Base-by-base conservation (phyloP, 2,888 invertebrate genomes). In the Ferrisia virgata region DNA sequence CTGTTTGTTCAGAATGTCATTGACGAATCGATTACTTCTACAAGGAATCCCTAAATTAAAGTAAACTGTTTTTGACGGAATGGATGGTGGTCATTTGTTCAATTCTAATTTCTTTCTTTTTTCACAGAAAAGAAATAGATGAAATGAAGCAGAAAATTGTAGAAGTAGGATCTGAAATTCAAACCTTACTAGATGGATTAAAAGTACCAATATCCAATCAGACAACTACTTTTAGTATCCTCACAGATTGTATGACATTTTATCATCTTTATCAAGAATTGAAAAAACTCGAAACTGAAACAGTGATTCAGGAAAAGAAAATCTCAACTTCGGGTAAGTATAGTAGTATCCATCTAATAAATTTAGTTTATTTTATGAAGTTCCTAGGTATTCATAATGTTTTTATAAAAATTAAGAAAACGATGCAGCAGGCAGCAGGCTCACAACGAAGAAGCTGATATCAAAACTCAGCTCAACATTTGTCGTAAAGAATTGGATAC, bases 171-270 rank as follows among this genome's bases (percentile, higher is more conserved):
- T 85, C 87, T n/a, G 87, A 88, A 81, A 83, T 89, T 13, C 87
- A 87, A 85, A 87, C 87, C 28, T 87, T 90, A 84, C 89, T 88
- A 85, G 87, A 87, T 25, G 88, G 89, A 36, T 88, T 91, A n/a
- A 87, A 87, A 53, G 88, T 88, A 43, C 91, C 90, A 0, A 90
- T 91, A 86, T 87, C 88, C 85, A 90, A 91, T 86, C 88, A 91
- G 82, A 88, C 89, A 11, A 88, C 89, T 82, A 91, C 91, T 28
- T 90, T 90, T 85, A 88, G 90, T 85, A 91, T 96, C 86, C 91
- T 93, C 85, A 92, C 93, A 0, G 96, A 96, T 88, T 92, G 95
- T 88, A 92, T 93, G 0, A 89, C 94, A 31, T 91, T 96, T 85
- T 96, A 97, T 88, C 92, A 93, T 86, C 91, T 90, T 69, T 88